phyloP scores from a whole-genome alignment of 2,113 vertebrate species.

The Chitala chitala region DNA sequence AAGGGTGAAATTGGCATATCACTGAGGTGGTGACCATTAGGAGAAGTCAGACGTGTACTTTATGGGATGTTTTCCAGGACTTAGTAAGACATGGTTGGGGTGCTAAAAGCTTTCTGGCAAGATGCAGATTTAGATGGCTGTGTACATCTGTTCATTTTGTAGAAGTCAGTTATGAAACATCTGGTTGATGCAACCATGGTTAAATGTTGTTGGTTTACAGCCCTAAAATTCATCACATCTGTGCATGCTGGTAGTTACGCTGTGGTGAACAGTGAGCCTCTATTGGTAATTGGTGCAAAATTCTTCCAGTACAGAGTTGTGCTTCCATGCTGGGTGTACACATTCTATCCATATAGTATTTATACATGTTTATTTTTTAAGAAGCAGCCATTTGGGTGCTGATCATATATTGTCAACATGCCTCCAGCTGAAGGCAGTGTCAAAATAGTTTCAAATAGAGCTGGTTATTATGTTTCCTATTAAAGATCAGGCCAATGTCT shows the following conservation, averaged over 20 bases:
- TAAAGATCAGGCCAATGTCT: no score
- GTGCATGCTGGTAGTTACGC: background rate
- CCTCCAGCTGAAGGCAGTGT: background rate
- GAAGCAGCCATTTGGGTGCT: no score
- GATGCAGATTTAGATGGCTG: background rate
- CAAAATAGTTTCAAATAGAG: no score
- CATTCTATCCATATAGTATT: background rate
- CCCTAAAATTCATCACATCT: background rate
- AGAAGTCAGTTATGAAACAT: background rate
- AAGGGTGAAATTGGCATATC: background rate
- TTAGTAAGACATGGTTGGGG: background rate
- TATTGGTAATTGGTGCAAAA: background rate
- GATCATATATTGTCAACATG: background rate
- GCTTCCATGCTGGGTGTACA: background rate
- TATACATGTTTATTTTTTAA: background rate
- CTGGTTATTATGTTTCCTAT: no score
- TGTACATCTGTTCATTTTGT: conserved; percentile 12
- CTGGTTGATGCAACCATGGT: background rate
- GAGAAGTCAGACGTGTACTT: background rate
- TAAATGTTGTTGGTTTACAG: background rate
- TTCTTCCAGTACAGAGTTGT: background rate
- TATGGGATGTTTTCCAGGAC: background rate
- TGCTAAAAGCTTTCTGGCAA: background rate
- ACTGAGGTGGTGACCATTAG: background rate
- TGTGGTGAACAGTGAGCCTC: background rate